phyloP scores from a whole-genome alignment of 1,140 invertebrate species.

The Apis laboriosa region DNA sequence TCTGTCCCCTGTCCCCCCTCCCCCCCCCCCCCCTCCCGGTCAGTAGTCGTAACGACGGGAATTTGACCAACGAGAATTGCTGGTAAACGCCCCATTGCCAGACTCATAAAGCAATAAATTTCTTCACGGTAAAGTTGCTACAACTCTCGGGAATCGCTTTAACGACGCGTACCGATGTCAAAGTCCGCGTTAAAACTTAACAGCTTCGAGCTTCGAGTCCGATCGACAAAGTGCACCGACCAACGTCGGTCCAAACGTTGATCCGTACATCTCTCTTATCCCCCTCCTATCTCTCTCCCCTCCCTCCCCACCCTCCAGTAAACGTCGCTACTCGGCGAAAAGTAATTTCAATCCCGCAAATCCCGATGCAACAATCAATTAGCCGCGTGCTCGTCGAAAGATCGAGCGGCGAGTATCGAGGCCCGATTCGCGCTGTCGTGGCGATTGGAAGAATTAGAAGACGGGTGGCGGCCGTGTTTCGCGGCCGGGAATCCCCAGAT shows the following conservation, averaged over 20 bases:
- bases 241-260: background rate
- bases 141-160: conserved; percentile 24
- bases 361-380: background rate
- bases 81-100: conserved; percentile 44
- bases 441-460: too few relatives aligned
- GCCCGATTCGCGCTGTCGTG: too few relatives aligned
- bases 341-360: background rate
- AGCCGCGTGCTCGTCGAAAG: background rate
- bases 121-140: conserved; percentile 18
- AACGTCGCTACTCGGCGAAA: background rate
- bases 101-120: conserved; percentile 52
- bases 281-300: too few relatives aligned
- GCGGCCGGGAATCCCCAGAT: background rate
- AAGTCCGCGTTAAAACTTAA: conserved; percentile 9
- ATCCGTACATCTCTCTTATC: too few relatives aligned
- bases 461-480: background rate
- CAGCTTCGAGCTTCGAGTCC: background rate
- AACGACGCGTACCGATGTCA: conserved; percentile 1
- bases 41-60: conserved; percentile 37
- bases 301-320: too few relatives aligned
- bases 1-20: background rate
- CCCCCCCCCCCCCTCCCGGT: background rate
- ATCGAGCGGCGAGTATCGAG: background rate
- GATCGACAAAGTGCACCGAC: background rate
- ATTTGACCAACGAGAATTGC: conserved; percentile 31